Percentiles rank a stretch among this genome's conserved stretches.
phyloP scores from a whole-genome alignment of 2,113 vertebrate genomes.

The Fukomys damarensis region DNA sequence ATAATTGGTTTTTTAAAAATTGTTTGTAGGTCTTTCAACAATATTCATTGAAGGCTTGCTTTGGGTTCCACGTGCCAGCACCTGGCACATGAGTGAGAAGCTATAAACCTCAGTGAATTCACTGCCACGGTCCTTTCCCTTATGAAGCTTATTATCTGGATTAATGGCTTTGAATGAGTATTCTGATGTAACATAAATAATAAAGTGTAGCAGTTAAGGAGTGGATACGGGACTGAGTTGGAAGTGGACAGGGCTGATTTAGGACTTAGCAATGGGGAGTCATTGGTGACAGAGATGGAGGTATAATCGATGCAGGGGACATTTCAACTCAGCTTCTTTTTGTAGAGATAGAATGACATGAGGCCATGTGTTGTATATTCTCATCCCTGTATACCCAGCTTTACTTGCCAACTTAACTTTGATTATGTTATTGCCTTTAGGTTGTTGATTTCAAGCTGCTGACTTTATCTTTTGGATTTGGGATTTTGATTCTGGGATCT shows the following conservation, averaged over 20 bases:
- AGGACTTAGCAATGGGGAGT: neutral
- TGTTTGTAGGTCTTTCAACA: neutral
- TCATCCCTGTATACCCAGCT: neutral
- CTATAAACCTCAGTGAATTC: neutral
- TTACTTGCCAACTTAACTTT: neutral
- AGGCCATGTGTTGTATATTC: neutral
- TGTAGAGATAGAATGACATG: neutral
- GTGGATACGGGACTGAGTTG: neutral
- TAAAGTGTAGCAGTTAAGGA: neutral
- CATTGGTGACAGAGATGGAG: neutral
- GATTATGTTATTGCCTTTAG: neutral
- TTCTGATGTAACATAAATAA: constrained; percentile 38
- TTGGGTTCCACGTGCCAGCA: neutral
- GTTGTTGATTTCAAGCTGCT: neutral
- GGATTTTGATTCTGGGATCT: too few relatives aligned
- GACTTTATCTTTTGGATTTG: neutral
- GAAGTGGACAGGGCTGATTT: neutral
- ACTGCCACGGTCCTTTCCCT: constrained; percentile 28
- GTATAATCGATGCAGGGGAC: neutral
- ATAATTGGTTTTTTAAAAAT: neutral
- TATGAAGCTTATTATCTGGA: constrained; percentile 66
- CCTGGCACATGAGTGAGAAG: neutral
- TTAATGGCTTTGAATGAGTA: constrained; percentile 61
- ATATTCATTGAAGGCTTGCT: neutral
- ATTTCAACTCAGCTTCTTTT: neutral